These are phyloP conservation scores for Brachycybe producta DNA, from an alignment of 2,888 invertebrate genomes.

Conservation along the genomic window DNA sequence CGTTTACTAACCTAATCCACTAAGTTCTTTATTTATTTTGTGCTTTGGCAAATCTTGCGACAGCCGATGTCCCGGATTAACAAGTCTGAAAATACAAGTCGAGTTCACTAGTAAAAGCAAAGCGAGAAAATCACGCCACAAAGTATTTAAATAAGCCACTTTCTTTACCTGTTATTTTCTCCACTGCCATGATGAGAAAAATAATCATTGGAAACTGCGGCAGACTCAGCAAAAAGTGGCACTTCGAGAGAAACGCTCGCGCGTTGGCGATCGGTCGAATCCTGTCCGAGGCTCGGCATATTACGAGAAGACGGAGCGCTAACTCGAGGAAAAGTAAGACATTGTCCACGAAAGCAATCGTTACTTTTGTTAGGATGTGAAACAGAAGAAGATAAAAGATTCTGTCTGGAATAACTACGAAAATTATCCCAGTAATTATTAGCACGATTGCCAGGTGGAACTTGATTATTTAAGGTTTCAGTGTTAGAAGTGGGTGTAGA, in stretches of 20 bases:
- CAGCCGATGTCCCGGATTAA: too few species aligned
- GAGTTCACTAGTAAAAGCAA: too few species aligned
- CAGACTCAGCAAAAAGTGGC: too few species aligned
- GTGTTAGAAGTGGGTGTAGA: constrained; percentile 2
- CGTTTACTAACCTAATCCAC: constrained; percentile 11
- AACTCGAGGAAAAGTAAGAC: constrained; percentile 2
- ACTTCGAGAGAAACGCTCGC: too few species aligned
- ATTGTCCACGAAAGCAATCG: constrained; percentile 11
- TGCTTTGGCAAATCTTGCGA: constrained; percentile 9
- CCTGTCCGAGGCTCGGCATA: too few species aligned
- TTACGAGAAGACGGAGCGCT: constrained; percentile 1
- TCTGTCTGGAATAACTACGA: constrained; percentile 79
- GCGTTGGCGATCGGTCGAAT: too few species aligned
- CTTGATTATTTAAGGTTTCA: constrained; percentile 64
- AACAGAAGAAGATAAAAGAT: constrained; percentile 43
- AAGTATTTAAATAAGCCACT: too few species aligned
- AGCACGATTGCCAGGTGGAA: constrained; percentile 75
- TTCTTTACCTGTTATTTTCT: too few species aligned
- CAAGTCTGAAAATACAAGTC: too few species aligned
- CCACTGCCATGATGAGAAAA: too few species aligned
- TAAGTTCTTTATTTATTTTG: constrained; percentile 11
- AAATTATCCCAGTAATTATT: constrained; percentile 94
- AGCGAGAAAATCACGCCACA: too few species aligned
- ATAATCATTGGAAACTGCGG: too few species aligned
- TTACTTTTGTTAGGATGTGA: constrained; percentile 44